Evolutionary conservation across 1,140 invertebrate genomes (phyloP).

Genomic region (Aphelinus atriplicis): DNA sequence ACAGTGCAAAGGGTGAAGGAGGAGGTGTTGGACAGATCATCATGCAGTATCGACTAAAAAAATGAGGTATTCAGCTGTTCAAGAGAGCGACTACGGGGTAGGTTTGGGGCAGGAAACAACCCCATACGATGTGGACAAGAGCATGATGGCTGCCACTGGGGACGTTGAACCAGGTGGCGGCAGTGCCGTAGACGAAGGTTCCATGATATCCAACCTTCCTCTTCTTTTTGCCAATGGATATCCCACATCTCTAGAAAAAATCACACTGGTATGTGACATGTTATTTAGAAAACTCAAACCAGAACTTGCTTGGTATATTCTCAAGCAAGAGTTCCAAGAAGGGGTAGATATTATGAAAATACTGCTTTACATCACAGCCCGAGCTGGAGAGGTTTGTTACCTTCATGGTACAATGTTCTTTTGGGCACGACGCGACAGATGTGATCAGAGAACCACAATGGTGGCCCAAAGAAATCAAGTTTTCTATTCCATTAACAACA

Average conservation of each 20-base stretch:
- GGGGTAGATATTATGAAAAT: conserved; percentile 15
- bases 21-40: conserved; percentile 16
- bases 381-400: conserved; percentile 77
- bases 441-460: conserved; percentile 72
- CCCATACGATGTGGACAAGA: conserved; percentile 50
- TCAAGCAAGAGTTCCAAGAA: conserved; percentile 2
- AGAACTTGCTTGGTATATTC: background rate
- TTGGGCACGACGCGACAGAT: conserved; percentile 71
- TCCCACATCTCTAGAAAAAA: conserved; percentile 74
- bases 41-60: conserved; percentile 43
- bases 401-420: conserved; percentile 79
- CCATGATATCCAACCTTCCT: conserved; percentile 74
- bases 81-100: conserved; percentile 57
- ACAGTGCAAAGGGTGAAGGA: conserved; percentile 5
- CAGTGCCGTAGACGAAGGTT: conserved; percentile 54
- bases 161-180: conserved; percentile 49
- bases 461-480: conserved; percentile 76
- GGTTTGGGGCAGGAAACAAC: conserved; percentile 53
- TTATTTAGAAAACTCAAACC: conserved; percentile 9
- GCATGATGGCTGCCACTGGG: conserved; percentile 54
- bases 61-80: conserved; percentile 60
- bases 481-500: conserved; percentile 71
- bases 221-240: conserved; percentile 76
- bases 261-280: conserved; percentile 62
- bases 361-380: conserved; percentile 55